These are phyloP conservation scores for Caenorhabditis afra DNA, from an alignment of 2,888 invertebrate species.

Conservation along the genomic window DNA sequence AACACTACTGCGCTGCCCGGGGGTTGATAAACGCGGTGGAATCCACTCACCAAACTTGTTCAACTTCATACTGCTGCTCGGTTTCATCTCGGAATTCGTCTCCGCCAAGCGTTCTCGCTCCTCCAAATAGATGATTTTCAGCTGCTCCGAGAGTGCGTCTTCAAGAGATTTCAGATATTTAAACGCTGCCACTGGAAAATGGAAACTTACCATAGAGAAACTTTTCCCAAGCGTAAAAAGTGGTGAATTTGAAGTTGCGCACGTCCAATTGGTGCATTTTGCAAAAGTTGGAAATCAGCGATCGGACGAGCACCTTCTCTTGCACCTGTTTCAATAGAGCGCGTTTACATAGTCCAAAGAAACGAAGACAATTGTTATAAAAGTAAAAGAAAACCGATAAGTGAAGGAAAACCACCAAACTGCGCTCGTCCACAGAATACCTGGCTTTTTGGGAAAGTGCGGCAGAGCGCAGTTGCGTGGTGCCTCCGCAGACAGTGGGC, in stretches of 20 bases:
- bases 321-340: constrained; percentile 76
- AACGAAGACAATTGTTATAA: not conserved
- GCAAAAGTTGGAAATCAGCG: constrained; percentile 78
- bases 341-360: too few relatives aligned
- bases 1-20: too few relatives aligned
- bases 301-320: constrained; percentile 77
- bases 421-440: constrained; percentile 15
- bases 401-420: not conserved
- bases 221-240: constrained; percentile 79
- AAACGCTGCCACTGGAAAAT: too few relatives aligned
- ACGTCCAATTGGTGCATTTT: constrained; percentile 77
- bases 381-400: constrained; percentile 4
- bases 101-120: constrained; percentile 70
- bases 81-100: constrained; percentile 42
- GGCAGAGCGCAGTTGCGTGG: constrained; percentile 17
- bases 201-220: constrained; percentile 76
- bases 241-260: constrained; percentile 73
- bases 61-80: constrained; percentile 27
- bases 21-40: too few relatives aligned
- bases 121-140: constrained; percentile 78
- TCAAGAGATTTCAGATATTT: constrained; percentile 10
- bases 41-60: constrained; percentile 56
- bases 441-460: not conserved
- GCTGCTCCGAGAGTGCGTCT: constrained; percentile 78
- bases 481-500: too few relatives aligned